phyloP scores from a whole-genome alignment of 2,113 vertebrate genomes.

The Alethe castanea region DNA sequence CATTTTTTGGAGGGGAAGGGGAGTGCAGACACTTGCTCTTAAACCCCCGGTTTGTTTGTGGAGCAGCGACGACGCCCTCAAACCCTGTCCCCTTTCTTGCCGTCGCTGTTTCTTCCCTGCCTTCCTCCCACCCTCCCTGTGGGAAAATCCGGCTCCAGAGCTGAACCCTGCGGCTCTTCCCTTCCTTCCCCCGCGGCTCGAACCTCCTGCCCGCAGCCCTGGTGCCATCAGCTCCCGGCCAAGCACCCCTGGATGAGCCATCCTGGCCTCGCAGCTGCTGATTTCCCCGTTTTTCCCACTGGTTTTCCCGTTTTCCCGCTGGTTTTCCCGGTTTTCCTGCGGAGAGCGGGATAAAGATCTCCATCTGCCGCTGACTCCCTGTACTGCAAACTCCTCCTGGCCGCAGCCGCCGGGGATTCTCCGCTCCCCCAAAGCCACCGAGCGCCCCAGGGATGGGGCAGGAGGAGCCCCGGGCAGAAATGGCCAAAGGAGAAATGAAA shows the following conservation, averaged over 20 bases:
- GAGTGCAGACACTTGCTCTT: not conserved
- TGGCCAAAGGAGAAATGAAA: not conserved
- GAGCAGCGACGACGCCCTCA: not conserved
- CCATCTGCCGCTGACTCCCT: not conserved
- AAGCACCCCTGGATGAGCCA: not conserved
- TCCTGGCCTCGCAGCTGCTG: not conserved
- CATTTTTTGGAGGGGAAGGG: not conserved
- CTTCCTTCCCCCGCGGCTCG: not conserved
- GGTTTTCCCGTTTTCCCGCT: not conserved
- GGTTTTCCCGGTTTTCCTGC: not conserved
- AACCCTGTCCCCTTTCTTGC: not conserved
- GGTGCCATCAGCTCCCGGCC: not conserved
- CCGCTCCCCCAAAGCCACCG: not conserved
- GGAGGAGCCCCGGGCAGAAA: not conserved
- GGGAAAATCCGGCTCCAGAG: not conserved
- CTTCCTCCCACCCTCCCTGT: not conserved
- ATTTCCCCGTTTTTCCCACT: too few species aligned
- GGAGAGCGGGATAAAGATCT: not conserved
- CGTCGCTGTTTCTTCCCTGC: not conserved
- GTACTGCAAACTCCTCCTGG: not conserved
- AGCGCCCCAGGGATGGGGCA: fast-evolving
- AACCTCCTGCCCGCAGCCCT: not conserved
- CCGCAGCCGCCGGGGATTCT: not conserved
- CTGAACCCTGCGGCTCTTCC: not conserved
- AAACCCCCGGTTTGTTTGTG: conserved; percentile 17